Evolutionary conservation across 2,888 invertebrate genomes (phyloP).

Genomic region (Margaritifera margaritifera): DNA sequence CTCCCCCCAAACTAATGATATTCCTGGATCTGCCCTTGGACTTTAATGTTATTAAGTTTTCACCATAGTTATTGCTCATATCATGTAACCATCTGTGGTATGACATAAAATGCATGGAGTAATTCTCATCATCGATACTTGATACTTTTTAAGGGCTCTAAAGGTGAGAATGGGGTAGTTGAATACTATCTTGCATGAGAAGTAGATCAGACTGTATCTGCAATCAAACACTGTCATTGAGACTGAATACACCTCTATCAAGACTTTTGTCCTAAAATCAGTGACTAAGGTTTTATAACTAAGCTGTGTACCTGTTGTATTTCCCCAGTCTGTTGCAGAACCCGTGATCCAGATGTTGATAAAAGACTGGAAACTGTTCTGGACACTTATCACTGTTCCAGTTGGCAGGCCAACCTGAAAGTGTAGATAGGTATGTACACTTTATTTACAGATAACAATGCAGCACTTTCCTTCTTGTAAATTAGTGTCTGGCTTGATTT

Average conservation of each 20-base stretch:
- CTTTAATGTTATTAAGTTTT: too few species aligned
- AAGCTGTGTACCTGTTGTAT: conserved; percentile 37
- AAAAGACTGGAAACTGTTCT: conserved; percentile 46
- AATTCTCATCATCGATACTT: too few species aligned
- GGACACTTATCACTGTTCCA: conserved; percentile 48
- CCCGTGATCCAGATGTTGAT: conserved; percentile 56
- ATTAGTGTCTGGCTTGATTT: not conserved
- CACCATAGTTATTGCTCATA: too few species aligned
- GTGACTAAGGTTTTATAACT: not conserved
- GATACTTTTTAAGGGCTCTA: too few species aligned
- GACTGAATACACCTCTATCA: too few species aligned
- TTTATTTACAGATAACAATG: not conserved
- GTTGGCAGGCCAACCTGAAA: conserved; percentile 51
- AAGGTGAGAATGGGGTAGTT: too few species aligned
- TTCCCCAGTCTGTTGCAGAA: conserved; percentile 39
- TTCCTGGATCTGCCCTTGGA: too few species aligned
- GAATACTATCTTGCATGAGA: not conserved
- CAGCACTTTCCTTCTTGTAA: too few species aligned
- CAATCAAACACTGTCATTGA: too few species aligned
- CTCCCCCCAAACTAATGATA: too few species aligned
- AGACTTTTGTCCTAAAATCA: not conserved
- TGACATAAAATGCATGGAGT: too few species aligned
- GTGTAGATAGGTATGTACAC: not conserved
- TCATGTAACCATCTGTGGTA: too few species aligned
- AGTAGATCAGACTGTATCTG: not conserved